Evolutionary conservation across 64 coral and sea anemone species (phyloP), one percentile per base, ranked within the genome.

Genomic region (Pachyseris speciosa): DNA sequence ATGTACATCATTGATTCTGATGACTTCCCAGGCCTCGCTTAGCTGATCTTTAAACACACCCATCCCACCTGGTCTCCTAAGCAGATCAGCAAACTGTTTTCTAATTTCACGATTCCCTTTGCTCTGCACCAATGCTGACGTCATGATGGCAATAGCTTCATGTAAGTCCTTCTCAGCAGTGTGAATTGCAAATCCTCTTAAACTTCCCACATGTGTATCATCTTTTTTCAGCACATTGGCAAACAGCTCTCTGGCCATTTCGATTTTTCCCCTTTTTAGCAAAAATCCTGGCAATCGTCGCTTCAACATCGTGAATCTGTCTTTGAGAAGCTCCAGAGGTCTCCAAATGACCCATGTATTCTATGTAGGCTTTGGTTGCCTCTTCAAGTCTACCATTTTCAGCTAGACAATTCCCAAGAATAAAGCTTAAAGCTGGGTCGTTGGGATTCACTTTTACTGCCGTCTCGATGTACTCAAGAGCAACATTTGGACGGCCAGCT

Each of bases 141-240:
- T 26, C 13, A 91, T 41, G 17, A 91, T 42, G 27, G 66, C 33
- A 34, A 91, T 43, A 16, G 89, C 66, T 41, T 91, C 89, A 12
- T 91, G 89, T 17, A 84, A 47, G 60, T 84, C 78, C n/a, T 43
- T 61, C 47, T 73, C 89, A 63, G 65, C 78, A 45, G 69, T 91
- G 20, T 40, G 36, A 16, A 84, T 72, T 27, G 89, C 89, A 64
- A 73, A 91, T 30, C 83, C 55, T 37, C 74, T 91, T 22, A 91
- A 78, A 63, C 36, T 83, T 24, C 73, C 78, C 5, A 44, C 52
- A 9, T 91, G 66, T 9, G 69, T 45, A 22, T 38, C 7, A 7
- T 91, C 79, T 64, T 51, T 66, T 22, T 74, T 91, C 17, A 53
- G 37, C 37, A 73, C 69, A 44, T 73, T 8, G 7, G 38, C 19